Evolutionary conservation across 2,113 vertebrate species (phyloP).

Genomic region (Oostethus manadensis): DNA sequence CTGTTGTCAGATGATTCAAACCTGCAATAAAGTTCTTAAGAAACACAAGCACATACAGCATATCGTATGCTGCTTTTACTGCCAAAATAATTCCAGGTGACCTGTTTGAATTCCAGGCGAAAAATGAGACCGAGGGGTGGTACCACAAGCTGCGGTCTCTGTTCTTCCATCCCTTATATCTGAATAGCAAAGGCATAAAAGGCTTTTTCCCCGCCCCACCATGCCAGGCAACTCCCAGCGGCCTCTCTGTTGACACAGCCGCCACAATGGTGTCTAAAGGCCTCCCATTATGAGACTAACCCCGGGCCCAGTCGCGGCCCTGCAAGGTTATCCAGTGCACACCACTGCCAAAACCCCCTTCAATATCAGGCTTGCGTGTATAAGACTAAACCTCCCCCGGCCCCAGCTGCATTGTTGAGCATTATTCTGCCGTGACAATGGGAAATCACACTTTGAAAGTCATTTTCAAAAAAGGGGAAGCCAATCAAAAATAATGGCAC

Average conservation of each 20-base stretch:
- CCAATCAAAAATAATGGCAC: conserved; percentile 98
- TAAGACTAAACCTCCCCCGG: conserved; percentile 73
- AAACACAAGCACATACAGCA: no score
- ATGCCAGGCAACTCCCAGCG: conserved; percentile 84
- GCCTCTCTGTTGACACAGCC: conserved; percentile 93
- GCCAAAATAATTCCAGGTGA: not conserved
- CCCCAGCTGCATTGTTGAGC: conserved; percentile 85
- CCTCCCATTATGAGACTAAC: conserved; percentile 88
- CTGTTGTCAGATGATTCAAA: no score
- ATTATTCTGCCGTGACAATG: conserved; percentile 89
- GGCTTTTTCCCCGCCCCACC: conserved; percentile 73
- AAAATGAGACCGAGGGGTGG: conserved; percentile 14
- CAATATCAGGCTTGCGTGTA: conserved; percentile 80
- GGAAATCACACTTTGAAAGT: conserved; percentile 99
- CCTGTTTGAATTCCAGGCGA: not conserved
- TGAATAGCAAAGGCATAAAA: conserved; percentile 62
- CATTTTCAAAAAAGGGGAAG: conserved; percentile 85
- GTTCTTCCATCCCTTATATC: conserved; percentile 6
- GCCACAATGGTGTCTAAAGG: conserved; percentile 87
- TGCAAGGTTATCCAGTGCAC: conserved; percentile 75
- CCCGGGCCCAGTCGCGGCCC: conserved; percentile 81
- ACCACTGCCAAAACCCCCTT: conserved; percentile 77
- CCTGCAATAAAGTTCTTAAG: no score
- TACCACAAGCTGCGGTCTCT: conserved; percentile 54
- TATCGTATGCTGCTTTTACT: no score